Evolutionary conservation across 2,113 vertebrate species (phyloP).

Genomic region (Neolamprologus sp.): DNA sequence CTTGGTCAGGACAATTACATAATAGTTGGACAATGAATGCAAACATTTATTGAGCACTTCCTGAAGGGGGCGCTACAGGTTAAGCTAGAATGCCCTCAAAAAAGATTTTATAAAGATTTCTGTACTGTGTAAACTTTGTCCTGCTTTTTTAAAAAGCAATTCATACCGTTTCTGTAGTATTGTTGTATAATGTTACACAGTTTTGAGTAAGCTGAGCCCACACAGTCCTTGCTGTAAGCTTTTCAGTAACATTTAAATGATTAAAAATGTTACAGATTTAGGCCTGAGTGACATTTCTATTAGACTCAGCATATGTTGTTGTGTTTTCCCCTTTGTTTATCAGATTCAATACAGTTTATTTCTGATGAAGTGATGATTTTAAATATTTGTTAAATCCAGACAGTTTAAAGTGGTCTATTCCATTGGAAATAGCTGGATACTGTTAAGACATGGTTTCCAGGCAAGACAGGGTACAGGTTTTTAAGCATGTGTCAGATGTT

Average conservation of each 20-base stretch:
- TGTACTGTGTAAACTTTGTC: not conserved
- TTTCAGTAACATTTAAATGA: not conserved
- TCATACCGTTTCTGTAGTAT: accelerated
- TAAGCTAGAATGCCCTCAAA: not conserved
- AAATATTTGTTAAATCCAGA: not conserved
- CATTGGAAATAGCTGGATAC: not conserved
- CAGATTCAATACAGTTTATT: not conserved
- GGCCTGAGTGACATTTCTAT: not conserved
- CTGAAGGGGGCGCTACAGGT: not conserved
- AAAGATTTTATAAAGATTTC: not conserved
- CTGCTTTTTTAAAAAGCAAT: not conserved
- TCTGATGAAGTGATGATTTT: not conserved
- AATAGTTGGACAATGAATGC: not conserved
- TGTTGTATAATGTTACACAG: not conserved
- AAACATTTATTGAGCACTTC: not conserved
- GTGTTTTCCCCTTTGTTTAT: accelerated
- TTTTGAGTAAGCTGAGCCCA: accelerated
- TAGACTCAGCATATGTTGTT: not conserved
- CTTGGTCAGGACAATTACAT: not conserved
- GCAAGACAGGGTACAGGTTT: accelerated
- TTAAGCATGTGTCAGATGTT: not conserved
- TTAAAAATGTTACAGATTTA: not conserved
- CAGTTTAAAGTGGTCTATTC: not conserved
- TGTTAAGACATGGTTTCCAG: not conserved
- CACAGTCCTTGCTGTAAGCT: not conserved